phyloP scores from a whole-genome alignment of 2,113 vertebrate genomes.

The Ivindomyrus marchei region DNA sequence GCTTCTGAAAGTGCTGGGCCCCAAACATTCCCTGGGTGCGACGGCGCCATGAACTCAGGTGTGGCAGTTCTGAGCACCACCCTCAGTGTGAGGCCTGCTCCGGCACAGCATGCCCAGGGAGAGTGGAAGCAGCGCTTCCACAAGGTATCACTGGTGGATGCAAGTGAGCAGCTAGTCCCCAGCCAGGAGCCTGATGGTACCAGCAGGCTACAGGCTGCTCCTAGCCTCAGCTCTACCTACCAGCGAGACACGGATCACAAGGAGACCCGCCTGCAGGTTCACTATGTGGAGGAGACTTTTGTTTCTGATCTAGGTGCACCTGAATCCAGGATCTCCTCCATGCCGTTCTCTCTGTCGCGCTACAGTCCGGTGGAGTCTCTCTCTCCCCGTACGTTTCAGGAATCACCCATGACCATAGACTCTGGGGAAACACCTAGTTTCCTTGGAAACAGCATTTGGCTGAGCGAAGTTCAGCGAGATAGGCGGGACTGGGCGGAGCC shows the following conservation, averaged over 20 bases:
- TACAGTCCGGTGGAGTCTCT: conserved; percentile 21
- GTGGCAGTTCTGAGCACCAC: conserved; percentile 48
- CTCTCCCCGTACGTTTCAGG: neutral
- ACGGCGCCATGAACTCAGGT: conserved; percentile 44
- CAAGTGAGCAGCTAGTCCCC: conserved; percentile 12
- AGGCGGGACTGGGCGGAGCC: conserved; percentile 45
- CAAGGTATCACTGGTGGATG: conserved; percentile 62
- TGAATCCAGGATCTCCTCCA: conserved; percentile 13
- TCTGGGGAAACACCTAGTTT: conserved; percentile 23
- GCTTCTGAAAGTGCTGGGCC: conserved; percentile 1
- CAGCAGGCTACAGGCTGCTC: neutral
- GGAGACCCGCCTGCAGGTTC: conserved; percentile 25
- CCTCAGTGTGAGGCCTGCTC: conserved; percentile 44
- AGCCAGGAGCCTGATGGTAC: neutral
- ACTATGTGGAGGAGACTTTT: conserved; percentile 22
- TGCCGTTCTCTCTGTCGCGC: conserved; percentile 5
- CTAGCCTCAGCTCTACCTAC: conserved; percentile 10
- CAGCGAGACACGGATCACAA: neutral
- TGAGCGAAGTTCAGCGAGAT: conserved; percentile 38
- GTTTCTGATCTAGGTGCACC: neutral
- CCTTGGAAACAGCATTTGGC: conserved; percentile 25
- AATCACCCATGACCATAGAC: conserved; percentile 5
- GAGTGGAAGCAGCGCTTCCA: conserved; percentile 52
- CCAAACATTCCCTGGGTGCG: conserved; percentile 15
- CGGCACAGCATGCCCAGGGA: neutral